Conservation (phyloP, 1,140 invertebrate genomes). For the Drosophila carrolli region DNA sequence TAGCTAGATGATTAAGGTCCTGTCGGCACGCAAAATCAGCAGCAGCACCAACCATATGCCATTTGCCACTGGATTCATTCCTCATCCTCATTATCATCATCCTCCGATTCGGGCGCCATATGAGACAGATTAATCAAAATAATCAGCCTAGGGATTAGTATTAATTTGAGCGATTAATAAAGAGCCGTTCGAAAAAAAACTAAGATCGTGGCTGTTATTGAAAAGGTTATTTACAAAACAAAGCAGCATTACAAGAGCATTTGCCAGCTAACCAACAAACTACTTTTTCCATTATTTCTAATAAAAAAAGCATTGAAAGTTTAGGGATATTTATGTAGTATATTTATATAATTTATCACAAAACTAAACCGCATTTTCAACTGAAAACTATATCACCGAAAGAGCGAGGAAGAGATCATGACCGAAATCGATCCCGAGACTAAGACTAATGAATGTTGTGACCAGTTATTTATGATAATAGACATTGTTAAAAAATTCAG, state of each 20-base stretch:
- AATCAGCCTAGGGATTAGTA: no score
- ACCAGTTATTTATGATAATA: conserved; percentile 32
- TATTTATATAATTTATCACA: no score
- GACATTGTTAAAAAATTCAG: conserved; percentile 30
- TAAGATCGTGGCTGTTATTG: no score
- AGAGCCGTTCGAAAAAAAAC: no score
- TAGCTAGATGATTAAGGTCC: conserved; percentile 68
- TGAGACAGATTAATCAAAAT: conserved; percentile 43
- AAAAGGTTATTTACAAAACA: background rate
- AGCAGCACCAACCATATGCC: conserved; percentile 18
- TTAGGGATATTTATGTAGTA: no score
- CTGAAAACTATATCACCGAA: background rate
- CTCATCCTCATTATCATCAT: background rate
- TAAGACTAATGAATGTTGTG: conserved; percentile 24
- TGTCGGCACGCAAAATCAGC: conserved; percentile 62
- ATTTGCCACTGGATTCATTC: conserved; percentile 23
- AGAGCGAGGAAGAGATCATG: background rate
- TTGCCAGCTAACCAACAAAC: no score
- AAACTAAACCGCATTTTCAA: background rate
- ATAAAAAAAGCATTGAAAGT: no score
- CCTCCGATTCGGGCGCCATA: conserved; percentile 11
- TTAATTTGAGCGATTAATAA: background rate
- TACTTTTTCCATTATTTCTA: no score
- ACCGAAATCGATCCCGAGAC: background rate
- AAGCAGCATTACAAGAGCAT: no score